These are phyloP conservation scores for Troides oblongomaculatus DNA, from an alignment of 2,888 invertebrate genomes.

Conservation along the genomic window DNA sequence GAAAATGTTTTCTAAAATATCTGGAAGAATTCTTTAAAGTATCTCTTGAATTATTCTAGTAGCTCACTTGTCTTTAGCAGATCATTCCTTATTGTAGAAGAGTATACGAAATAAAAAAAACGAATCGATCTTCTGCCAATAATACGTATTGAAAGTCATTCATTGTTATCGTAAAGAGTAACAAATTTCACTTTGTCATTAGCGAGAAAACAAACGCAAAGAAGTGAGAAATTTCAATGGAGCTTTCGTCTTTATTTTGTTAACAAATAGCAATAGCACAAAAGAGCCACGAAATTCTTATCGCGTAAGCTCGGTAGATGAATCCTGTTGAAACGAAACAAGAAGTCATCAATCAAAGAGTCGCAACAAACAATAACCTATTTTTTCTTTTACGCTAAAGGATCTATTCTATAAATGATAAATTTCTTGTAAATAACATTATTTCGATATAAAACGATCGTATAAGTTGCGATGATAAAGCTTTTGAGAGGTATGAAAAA, in stretches of 20 bases:
- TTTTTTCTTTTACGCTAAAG: conserved; percentile 19
- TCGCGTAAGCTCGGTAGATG: conserved; percentile 35
- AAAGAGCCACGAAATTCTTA: conserved; percentile 43
- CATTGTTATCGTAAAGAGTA: conserved; percentile 41
- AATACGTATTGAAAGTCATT: conserved; percentile 11
- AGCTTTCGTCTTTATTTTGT: conserved; percentile 43
- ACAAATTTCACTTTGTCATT: conserved; percentile 53
- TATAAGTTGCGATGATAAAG: neutral
- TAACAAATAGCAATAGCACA: conserved; percentile 45
- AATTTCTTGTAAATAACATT: conserved; percentile 14
- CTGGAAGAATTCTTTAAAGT: no score
- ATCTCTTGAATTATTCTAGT: neutral
- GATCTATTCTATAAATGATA: conserved; percentile 15
- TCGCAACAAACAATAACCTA: conserved; percentile 27
- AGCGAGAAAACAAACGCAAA: conserved; percentile 40
- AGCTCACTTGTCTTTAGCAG: neutral
- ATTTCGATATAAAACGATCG: neutral
- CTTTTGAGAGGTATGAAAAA: neutral
- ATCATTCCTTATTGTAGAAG: neutral
- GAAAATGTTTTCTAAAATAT: no score
- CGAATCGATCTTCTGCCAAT: conserved; percentile 13
- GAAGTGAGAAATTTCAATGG: conserved; percentile 44
- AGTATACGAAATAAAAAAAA: neutral
- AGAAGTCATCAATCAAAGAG: conserved; percentile 54
- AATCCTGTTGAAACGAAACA: conserved; percentile 48